Conservation (phyloP, 2,797 vertebrate species). For the Neosilurus hyrtlii region DNA sequence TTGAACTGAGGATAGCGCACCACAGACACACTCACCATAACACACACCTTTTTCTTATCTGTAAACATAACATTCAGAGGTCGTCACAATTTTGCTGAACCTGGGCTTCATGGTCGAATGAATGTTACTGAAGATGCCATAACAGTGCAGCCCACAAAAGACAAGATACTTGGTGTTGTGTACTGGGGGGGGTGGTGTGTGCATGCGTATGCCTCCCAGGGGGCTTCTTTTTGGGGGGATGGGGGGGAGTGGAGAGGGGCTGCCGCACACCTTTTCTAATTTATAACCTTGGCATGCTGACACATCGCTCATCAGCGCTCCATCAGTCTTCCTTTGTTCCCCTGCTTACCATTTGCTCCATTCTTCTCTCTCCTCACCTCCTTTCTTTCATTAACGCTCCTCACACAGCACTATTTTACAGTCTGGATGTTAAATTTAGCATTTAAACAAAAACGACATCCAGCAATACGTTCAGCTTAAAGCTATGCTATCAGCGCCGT, state of each 20-base stretch:
- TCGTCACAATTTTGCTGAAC: neutral
- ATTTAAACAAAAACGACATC: neutral
- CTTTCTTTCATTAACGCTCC: neutral
- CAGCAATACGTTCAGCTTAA: neutral
- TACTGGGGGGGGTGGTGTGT: neutral
- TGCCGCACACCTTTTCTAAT: slow-evolving; percentile 23
- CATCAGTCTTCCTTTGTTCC: slow-evolving; percentile 33
- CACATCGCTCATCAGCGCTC: slow-evolving; percentile 30
- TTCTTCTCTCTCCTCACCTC: neutral
- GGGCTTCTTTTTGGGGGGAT: neutral
- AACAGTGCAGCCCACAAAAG: neutral
- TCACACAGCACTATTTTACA: neutral
- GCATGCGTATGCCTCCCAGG: neutral
- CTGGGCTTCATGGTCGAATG: neutral
- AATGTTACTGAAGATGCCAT: slow-evolving; percentile 7
- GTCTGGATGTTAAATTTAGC: neutral
- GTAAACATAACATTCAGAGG: neutral
- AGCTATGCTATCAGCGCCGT: neutral
- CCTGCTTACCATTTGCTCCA: neutral
- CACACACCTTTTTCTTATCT: neutral
- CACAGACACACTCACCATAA: neutral
- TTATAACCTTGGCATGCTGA: slow-evolving; percentile 40
- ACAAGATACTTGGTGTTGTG: neutral
- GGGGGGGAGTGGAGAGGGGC: neutral
- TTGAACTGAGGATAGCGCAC: neutral